Evolutionary conservation across 1,140 invertebrate species (phyloP), one percentile per base, ranked within the genome.

Genomic region (Copidosoma floridanum): DNA sequence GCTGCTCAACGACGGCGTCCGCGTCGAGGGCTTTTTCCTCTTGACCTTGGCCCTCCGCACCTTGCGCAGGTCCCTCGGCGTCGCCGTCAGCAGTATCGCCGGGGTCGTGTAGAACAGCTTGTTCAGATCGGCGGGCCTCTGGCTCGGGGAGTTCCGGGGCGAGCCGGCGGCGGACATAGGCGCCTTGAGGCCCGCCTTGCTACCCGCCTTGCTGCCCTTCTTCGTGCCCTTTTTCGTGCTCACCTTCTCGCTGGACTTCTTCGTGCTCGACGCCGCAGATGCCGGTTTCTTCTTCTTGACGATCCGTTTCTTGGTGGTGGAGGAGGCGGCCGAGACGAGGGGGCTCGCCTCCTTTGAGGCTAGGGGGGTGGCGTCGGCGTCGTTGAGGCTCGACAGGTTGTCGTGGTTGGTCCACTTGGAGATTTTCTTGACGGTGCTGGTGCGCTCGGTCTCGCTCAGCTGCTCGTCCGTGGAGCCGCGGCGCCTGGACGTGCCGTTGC

Each of bases 41-140:
- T 79, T 79, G 5, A 75, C 68, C 51, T 79, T 80, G 2, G 71
- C 76, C 8, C 79, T 55, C 16, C 71, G 68, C 0, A 80, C 77
- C 26, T 79, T 81, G 0, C 76, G 69, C 10, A 80, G 62, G 53
- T 80, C 79, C 1, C 79, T 61, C 0, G 79, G 79, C 3, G 79
- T 80, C 0, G 79, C 79, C 0, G 79, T 80, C 6, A 80, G 38
- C 21, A 81, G 57, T 10, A 73, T 75, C 3, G 73, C 69, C 0
- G 79, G 79, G 0, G 79, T 81, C 0, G 73, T 79, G 16, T 81
- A 81, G 53, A 81, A 80, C 52, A 81, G 74, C 46, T 72, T 81
- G 4, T 74, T 67, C 7, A 81, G 65, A 55, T 81, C 79, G 1
- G 73, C 24, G 0, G 79, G 79, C 14, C 73, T 64, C 38, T 74